Percentiles rank a stretch among this genome's conserved stretches.
Evolutionary conservation across 2,888 invertebrate genomes (phyloP).

Genomic region (Caenorhabditis drosophilae): DNA sequence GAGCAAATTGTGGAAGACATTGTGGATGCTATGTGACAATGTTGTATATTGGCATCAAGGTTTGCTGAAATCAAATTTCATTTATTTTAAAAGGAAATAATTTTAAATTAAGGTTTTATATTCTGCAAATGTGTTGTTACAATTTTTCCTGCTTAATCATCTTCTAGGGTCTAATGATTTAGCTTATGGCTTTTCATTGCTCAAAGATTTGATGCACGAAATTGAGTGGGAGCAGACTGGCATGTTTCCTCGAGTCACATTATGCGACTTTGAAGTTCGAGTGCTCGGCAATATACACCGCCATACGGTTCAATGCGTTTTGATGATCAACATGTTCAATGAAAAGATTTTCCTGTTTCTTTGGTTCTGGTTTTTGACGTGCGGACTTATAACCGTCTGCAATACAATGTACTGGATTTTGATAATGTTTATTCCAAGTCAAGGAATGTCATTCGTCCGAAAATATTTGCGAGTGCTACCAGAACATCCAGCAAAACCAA

Average conservation of each 20-base stretch:
- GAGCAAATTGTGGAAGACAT: conserved; percentile 65
- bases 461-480: conserved; percentile 68
- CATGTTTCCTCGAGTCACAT: conserved; percentile 69
- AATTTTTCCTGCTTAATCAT: conserved; percentile 68
- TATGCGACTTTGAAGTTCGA: conserved; percentile 69
- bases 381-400: conserved; percentile 67
- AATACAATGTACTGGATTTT: conserved; percentile 68
- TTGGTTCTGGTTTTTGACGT: conserved; percentile 69
- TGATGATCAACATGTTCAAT: conserved; percentile 70
- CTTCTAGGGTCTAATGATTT: conserved; percentile 66
- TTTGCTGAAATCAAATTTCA: conserved; percentile 5
- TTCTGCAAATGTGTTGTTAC: conserved; percentile 66
- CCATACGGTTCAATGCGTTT: conserved; percentile 69
- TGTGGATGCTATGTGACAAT: conserved; percentile 69
- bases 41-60: conserved; percentile 69
- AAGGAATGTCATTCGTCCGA: conserved; percentile 68
- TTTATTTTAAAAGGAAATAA: neutral
- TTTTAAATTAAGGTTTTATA: conserved; percentile 56
- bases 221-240: conserved; percentile 69
- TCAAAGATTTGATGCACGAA: conserved; percentile 67
- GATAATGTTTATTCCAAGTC: conserved; percentile 68
- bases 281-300: conserved; percentile 69
- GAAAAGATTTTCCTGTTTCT: conserved; percentile 64
- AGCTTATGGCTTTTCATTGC: conserved; percentile 68
- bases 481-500: conserved; percentile 68